Evolutionary conservation across 1,140 invertebrate genomes (phyloP), one percentile per base, ranked within the genome.

Genomic region (Drosophila melanogaster): DNA sequence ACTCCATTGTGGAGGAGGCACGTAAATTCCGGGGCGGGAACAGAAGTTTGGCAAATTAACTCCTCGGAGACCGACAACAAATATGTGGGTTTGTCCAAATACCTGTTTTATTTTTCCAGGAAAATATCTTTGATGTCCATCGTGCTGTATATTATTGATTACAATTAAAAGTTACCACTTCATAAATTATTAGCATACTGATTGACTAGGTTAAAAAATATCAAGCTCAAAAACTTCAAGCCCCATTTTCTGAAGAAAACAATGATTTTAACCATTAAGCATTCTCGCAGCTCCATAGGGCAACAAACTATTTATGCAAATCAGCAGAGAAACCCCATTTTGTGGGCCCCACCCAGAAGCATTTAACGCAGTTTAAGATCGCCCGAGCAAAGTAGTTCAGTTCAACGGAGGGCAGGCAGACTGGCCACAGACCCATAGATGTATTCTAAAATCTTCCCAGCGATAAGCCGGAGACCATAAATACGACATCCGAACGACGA

Each of bases 301-400:
- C 40, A 30, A 33, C 46, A 65, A 41, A 78, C 26, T 57, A 47
- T 65, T 66, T 85, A 85, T 85, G 78, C 78, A 75, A 81, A 85
- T 85, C 51, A 61, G 24, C n/a, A 26, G 10, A 46, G 15, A 55
- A 30, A 69, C 64, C 33, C 33, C 24, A 69, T 65, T 44, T 69
- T 53, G 57, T 47, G 47, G 51, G 60, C 51, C 26, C 56, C 85
- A 73, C 56, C 47, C 46, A 33, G 41, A 58, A 62, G 50, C 54
- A 78, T 78, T 86, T 66, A 81, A 67, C 66, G 54, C 75, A 79
- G 72, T 67, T 77, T 44, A 58, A 49, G 44, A 26, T 47, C 57
- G 49, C 15, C 43, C 61, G 46, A 51, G 17, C 50, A 79, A 83
- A 71, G 64, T 84, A 76, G 76, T 75, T 76, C 70, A 69, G 57